These are phyloP conservation scores for Chrysolina americana DNA, from an alignment of 2,888 invertebrate genomes.

Conservation along the genomic window DNA sequence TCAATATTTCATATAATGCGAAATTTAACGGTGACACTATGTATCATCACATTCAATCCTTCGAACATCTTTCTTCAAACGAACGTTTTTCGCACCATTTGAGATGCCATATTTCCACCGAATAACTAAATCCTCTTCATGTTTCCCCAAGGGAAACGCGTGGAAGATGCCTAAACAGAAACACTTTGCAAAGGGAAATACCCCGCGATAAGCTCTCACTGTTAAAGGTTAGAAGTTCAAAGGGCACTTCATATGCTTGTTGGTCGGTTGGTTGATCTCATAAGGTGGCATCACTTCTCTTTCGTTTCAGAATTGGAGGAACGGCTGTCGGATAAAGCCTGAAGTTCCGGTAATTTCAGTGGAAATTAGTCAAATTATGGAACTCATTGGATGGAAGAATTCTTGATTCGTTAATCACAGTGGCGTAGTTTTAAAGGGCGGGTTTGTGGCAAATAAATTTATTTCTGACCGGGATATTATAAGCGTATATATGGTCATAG, in stretches of 20 bases:
- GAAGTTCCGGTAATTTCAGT: not conserved
- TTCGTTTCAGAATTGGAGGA: not conserved
- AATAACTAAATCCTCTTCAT: not conserved
- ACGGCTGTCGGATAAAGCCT: not conserved
- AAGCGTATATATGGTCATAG: too few relatives aligned
- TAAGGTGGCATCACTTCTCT: not conserved
- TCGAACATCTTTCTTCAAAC: not conserved
- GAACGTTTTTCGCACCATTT: not conserved
- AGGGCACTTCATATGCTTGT: not conserved
- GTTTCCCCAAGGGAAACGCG: not conserved
- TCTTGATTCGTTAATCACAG: too few relatives aligned
- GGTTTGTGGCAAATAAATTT: too few relatives aligned
- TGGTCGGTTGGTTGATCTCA: not conserved
- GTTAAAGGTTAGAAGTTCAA: not conserved
- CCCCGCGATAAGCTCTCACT: not conserved
- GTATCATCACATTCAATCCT: too few relatives aligned
- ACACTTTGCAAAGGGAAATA: not conserved
- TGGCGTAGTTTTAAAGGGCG: too few relatives aligned
- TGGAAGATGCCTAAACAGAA: not conserved
- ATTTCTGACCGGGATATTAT: too few relatives aligned
- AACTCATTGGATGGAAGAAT: not conserved
- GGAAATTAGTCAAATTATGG: not conserved
- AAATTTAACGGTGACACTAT: too few relatives aligned
- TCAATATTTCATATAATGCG: too few relatives aligned
- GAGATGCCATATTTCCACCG: not conserved